Evolutionary conservation across 2,113 vertebrate genomes (phyloP), one percentile per base, ranked within the genome.

Genomic region (Rhegmatorhina hoffmannsi): DNA sequence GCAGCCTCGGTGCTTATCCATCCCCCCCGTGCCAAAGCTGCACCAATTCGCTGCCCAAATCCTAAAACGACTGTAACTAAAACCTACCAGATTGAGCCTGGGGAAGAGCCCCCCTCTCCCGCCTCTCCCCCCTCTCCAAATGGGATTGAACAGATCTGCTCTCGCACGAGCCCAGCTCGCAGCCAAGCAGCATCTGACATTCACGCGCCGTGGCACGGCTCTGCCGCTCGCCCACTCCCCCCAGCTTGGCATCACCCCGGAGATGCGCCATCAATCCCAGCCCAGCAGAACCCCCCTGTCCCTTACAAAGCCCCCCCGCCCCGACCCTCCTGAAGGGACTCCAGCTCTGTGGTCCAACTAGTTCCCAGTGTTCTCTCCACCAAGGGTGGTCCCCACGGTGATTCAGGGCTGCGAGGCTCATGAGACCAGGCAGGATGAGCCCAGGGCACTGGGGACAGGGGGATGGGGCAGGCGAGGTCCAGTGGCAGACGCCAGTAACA

Each of bases 161-260:
- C 80, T 95, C 81, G 2, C 81, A 91, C 44, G 63, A 94, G 93
- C 88, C 60, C 83, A 84, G 91, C 80, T 88, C 78, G 40, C 92
- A 95, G 89, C 82, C 94, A 97, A 96, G 87, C 94, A 92, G 90
- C 96, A 91, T 89, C 94, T 92, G 88, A 95, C 88, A 88, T 92
- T 92, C 95, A 92, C 89, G 86, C 83, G 73, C 92, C 29, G 44
- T 88, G 92, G 90, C 95, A 96, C 26, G 80, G 94, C 89, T 97
- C 86, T 82, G 86, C 86, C 38, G 58, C 86, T 94, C 95, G 58
- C 95, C 96, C 92, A 92, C 92, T 92, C 84, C 76, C 87, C 91
- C 84, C 60, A 0, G 76, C 87, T 84, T 82, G 93, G 95, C 94
- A 96, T 67, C 24, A 18, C 58, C 44, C 49, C 19, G 36, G n/a